Base-by-base conservation (phyloP, 2,797 vertebrate species). In the Phaenicophaeus curvirostris region DNA sequence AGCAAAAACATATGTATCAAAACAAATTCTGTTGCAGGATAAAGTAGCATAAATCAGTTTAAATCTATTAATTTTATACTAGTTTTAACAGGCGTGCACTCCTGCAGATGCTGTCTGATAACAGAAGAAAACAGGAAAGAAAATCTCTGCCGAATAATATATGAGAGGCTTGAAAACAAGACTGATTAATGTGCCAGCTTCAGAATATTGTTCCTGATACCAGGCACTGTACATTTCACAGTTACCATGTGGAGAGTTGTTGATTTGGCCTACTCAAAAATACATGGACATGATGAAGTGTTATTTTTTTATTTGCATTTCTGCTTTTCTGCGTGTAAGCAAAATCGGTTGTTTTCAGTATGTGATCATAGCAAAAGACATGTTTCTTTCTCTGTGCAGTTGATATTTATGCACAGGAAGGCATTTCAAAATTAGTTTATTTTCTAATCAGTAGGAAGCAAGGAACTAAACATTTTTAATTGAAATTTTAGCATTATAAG, bases 231-330 rank as follows among this genome's bases (percentile, higher is more conserved):
- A 97, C 97, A 97, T 96, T 97, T 97, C 97, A 97, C 96, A 97
- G 97, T 97, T 97, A 97, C 96, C 97, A 97, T 97, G 97, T 97
- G 97, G 96, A 93, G 96, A 97, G 96, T 97, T 97, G 97, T 96
- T 97, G 96, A 97, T 97, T 97, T 97, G 97, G 96, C 96, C 96
- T 97, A 96, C 96, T 97, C 95, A 97, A 94, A 97, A 97, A 97
- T 96, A 97, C 96, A 97, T 91, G 96, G 96, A 96, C 96, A 96
- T 97, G 96, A 97, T 93, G 96, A 97, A 97, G 97, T 97, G 97
- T 97, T 96, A 96, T 96, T 97, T 96, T 96, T 96, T 96, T 96
- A 96, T 97, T 97, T 97, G 95, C 95, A 97, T 96, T 97, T 96
- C 89, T 96, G 93, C 14, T 97, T 96, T 95, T 94, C 94, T 94